Conservation (phyloP, 2,797 vertebrate species). For the Falco biarmicus region DNA sequence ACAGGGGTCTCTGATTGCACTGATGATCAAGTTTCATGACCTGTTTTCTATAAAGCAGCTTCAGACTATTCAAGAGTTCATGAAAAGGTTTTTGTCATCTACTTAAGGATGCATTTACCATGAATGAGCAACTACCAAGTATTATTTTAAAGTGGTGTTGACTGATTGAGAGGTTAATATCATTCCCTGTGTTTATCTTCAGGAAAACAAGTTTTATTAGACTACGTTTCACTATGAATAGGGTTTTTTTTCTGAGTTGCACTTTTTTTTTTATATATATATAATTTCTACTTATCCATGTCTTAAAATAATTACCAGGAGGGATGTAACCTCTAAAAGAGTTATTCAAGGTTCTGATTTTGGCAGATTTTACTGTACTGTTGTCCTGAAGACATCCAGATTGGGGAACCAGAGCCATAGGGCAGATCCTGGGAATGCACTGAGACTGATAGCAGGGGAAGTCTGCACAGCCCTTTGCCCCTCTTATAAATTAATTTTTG, state of each 20-base stretch:
- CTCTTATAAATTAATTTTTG: neutral
- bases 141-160: neutral
- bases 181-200: neutral
- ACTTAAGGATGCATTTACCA: neutral
- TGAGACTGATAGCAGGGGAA: neutral
- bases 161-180: neutral
- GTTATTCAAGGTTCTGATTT: neutral
- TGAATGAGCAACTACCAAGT: neutral
- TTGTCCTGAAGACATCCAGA: neutral
- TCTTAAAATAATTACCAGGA: neutral
- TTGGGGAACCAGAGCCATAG: neutral
- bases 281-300: neutral
- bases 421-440: neutral
- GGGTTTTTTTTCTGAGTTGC: neutral
- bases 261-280: neutral
- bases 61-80: neutral
- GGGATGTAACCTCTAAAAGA: neutral
- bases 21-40: neutral
- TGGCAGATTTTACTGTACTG: neutral
- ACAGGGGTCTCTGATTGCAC: neutral
- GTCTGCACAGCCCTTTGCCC: neutral
- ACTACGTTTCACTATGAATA: neutral
- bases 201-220: neutral
- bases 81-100: neutral
- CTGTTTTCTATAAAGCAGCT: neutral